These are phyloP conservation scores for Enteromius paludinosus DNA, from an alignment of 2,797 vertebrate species.

Conservation along the genomic window DNA sequence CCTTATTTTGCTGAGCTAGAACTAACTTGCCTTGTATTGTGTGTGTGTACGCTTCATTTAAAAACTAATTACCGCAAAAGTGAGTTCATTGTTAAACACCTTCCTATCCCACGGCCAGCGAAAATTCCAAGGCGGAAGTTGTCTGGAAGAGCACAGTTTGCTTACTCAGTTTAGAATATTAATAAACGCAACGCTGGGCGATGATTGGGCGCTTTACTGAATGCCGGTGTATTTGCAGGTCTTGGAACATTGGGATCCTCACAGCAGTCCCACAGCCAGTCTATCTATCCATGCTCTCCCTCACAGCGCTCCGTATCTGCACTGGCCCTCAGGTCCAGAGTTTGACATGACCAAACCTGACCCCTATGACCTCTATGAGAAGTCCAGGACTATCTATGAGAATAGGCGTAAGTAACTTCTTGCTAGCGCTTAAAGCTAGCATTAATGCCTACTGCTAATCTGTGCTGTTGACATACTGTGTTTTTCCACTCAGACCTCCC, in stretches of 20 bases:
- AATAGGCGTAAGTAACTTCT: constrained; percentile 94
- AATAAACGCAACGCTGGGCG: background rate
- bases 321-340: constrained; percentile 92
- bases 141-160: background rate
- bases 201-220: constrained; percentile 60
- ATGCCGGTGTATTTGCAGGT: constrained; percentile 87
- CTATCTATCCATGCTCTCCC: constrained; percentile 87
- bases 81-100: constrained; percentile 20
- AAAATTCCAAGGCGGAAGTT: constrained; percentile 13
- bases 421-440: constrained; percentile 18
- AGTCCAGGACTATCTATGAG: constrained; percentile 98
- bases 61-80: constrained; percentile 24
- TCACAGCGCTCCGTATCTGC: constrained; percentile 89
- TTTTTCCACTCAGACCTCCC: background rate
- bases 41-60: constrained; percentile 30
- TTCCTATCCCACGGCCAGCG: background rate
- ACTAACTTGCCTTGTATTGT: constrained; percentile 23
- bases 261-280: constrained; percentile 90
- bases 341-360: constrained; percentile 93
- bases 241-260: constrained; percentile 93
- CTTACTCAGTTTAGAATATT: constrained; percentile 20
- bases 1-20: constrained; percentile 34
- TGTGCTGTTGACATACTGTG: background rate
- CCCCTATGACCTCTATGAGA: constrained; percentile 96
- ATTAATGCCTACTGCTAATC: constrained; percentile 5